Evolutionary conservation across 2,888 invertebrate genomes (phyloP), one percentile per base, ranked within the genome.

Genomic region (Bombylius major): DNA sequence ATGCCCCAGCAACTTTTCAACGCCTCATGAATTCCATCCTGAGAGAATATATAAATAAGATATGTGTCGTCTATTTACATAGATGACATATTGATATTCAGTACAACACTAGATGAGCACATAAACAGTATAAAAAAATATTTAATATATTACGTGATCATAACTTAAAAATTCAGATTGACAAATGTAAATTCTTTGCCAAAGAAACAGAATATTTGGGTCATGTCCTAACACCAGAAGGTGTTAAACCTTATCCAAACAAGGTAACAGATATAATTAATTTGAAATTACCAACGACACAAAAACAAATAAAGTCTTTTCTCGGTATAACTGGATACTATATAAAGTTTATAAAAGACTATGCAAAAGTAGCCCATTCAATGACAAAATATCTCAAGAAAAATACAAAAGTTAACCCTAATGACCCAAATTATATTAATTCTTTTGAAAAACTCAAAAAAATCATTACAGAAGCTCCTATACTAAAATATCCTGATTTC

Each of bases 51-150:
- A 49, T 58, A 8, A 57, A 57, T 50, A 60, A 52, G 46, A 53
- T 58, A n/a, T n/a, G n/a, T n/a, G n/a, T n/a, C n/a, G n/a, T n/a
- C n/a, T n/a, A n/a, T n/a, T n/a, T n/a, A n/a, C n/a, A n/a, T n/a
- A n/a, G 58, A 60, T 31, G 56, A 60, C 47, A 59, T 61, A 14
- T 31, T 61, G 6, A 46, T 60, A 4, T 61, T 62, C 13, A 48
- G 49, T 23, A 60, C 58, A 2, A 54, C 51, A 4, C 32, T 59
- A 36, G 33, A 59, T 51, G 61, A 60, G 52, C 60, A 59, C 42
- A 13, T 58, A 5, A n/a, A 8, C 5, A 45, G 42, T 31, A 12
- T 59, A 47, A 47, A 45, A 59, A 55, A 47, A 55, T 61, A 36
- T 55, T 59, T 31, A 13, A 44, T 32, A 51, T 11, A 51, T 51